Evolutionary conservation across 2,888 invertebrate species (phyloP).

Genomic region (Eustalomyia histrio): DNA sequence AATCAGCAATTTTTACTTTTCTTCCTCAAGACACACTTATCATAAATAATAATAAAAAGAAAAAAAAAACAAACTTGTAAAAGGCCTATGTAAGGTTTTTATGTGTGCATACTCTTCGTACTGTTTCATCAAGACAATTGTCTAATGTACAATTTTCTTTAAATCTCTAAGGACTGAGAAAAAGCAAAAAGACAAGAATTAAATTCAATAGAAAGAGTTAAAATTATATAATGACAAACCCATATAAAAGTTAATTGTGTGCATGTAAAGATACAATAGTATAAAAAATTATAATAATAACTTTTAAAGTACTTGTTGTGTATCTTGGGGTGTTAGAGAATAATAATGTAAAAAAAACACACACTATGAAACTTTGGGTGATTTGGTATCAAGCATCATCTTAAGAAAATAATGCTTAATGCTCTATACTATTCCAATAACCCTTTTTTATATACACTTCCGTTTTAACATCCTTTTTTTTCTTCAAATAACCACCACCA

Average conservation of each 20-base stretch:
- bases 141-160: not conserved
- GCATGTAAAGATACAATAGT: constrained; percentile 42
- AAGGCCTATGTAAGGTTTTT: not conserved
- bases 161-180: not conserved
- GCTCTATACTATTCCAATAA: not conserved
- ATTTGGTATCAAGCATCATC: constrained; percentile 11
- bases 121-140: constrained; percentile 5
- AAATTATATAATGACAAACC: constrained; percentile 33
- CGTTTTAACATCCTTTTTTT: not conserved
- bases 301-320: constrained; percentile 21
- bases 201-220: not conserved
- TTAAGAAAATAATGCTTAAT: constrained; percentile 5
- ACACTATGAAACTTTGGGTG: not conserved
- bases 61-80: too few species aligned
- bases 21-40: not conserved
- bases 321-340: not conserved
- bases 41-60: not conserved
- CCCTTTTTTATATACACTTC: constrained; percentile 4
- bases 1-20: constrained; percentile 7
- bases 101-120: not conserved
- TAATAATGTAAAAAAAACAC: not conserved
- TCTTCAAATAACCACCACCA: not conserved
- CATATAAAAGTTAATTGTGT: constrained; percentile 54
- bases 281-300: constrained; percentile 12
- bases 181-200: not conserved